Percentiles rank a stretch among this genome's conserved stretches.
These are phyloP conservation scores for Metridium senile DNA, from an alignment of 92 coral and sea anemone genomes.

Conservation along the genomic window DNA sequence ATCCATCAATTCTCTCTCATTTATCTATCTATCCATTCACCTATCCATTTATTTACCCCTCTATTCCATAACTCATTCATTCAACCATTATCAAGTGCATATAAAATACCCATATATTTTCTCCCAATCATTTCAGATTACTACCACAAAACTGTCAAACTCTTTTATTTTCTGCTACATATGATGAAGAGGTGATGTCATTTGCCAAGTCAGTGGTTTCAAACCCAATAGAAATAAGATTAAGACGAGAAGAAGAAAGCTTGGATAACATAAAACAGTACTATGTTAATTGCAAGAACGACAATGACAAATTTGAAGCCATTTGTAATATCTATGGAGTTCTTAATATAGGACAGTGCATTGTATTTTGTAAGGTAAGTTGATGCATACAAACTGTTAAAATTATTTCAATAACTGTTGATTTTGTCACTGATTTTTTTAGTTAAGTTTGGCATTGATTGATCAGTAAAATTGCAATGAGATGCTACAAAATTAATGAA, in stretches of 20 bases:
- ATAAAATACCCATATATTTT: neutral
- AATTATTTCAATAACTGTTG: too few species aligned
- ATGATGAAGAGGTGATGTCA: conserved; percentile 89
- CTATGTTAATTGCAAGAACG: conserved; percentile 75
- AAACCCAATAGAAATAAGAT: conserved; percentile 80
- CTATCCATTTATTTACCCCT: neutral
- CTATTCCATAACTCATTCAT: neutral
- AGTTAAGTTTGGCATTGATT: too few species aligned
- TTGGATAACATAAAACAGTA: conserved; percentile 92
- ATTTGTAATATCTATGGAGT: conserved; percentile 95
- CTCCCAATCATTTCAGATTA: conserved; percentile 52
- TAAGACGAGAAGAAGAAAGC: conserved; percentile 95
- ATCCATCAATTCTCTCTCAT: too few species aligned
- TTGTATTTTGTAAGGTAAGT: conserved; percentile 98
- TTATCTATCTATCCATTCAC: too few species aligned
- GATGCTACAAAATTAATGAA: too few species aligned
- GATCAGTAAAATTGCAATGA: too few species aligned
- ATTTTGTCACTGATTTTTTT: too few species aligned
- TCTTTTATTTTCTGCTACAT: conserved; percentile 92
- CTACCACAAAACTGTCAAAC: conserved; percentile 82
- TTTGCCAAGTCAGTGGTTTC: conserved; percentile 88
- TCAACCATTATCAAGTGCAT: neutral
- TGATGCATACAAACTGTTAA: too few species aligned
- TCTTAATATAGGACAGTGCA: conserved; percentile 93
- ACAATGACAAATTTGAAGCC: conserved; percentile 84